Percentiles rank a stretch among this genome's conserved stretches.
Conservation (phyloP, 2,888 invertebrate species). For the Watsonalla cultraria region DNA sequence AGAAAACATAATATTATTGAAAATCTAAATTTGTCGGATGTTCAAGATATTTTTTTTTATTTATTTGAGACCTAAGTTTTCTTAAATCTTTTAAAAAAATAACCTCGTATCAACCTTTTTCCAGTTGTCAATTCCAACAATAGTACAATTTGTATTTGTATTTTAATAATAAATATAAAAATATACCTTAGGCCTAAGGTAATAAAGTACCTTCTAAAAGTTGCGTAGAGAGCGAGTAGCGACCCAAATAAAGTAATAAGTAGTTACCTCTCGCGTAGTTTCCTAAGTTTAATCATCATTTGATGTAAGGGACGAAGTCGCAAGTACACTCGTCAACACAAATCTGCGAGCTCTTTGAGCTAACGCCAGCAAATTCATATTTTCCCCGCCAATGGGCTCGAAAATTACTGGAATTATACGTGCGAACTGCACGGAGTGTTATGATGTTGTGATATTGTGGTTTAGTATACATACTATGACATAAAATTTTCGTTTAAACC, state of each 20-base stretch:
- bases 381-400: constrained; percentile 55
- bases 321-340: constrained; percentile 30
- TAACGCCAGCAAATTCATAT: constrained; percentile 50
- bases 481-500: neutral
- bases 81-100: too few relatives aligned
- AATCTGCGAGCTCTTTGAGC: constrained; percentile 55
- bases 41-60: too few relatives aligned
- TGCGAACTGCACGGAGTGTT: constrained; percentile 29
- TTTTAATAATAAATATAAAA: too few relatives aligned
- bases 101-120: too few relatives aligned
- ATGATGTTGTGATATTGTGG: constrained; percentile 2
- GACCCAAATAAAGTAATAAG: neutral
- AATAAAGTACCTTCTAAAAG: too few relatives aligned
- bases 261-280: neutral
- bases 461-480: constrained; percentile 6
- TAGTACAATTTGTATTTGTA: too few relatives aligned
- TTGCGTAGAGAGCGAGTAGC: too few relatives aligned
- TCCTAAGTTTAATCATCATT: neutral
- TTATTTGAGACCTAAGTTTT: too few relatives aligned
- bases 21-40: too few relatives aligned
- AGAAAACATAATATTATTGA: too few relatives aligned
- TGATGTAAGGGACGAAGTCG: neutral
- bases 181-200: too few relatives aligned
- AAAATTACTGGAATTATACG: constrained; percentile 57
- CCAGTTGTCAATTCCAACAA: too few relatives aligned